These are phyloP conservation scores for Diplodus puntazzo DNA, from an alignment of 2,797 vertebrate species.

Conservation along the genomic window DNA sequence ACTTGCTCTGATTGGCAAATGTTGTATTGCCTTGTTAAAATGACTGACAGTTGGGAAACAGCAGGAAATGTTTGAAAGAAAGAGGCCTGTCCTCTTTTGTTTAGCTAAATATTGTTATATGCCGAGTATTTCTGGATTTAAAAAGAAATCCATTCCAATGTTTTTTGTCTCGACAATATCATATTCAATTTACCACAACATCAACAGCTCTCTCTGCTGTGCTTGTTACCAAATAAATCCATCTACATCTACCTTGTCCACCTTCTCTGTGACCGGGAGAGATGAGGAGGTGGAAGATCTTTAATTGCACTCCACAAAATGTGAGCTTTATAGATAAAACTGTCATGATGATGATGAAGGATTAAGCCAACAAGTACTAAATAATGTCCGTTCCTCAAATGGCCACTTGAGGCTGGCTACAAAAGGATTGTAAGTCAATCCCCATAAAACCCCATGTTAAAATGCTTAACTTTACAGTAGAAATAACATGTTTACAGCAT, in stretches of 20 bases:
- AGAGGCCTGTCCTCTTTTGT: neutral
- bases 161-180: neutral
- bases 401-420: no score
- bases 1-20: constrained; percentile 24
- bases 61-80: constrained; percentile 8
- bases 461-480: no score
- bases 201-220: neutral
- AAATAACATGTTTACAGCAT: no score
- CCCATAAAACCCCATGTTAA: no score
- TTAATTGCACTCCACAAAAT: neutral
- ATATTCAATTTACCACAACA: neutral
- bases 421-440: no score
- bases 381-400: no score
- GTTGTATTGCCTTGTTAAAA: constrained; percentile 51
- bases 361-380: no score
- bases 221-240: neutral
- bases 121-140: neutral
- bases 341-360: neutral
- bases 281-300: neutral
- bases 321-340: constrained; percentile 19
- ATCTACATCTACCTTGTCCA: neutral
- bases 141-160: neutral
- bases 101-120: constrained; percentile 4
- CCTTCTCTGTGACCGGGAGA: neutral
- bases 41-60: constrained; percentile 50